Percentiles rank a stretch among this genome's conserved stretches.
phyloP scores from a whole-genome alignment of 2,888 invertebrate species.

The Branchinecta sandiegonensis region DNA sequence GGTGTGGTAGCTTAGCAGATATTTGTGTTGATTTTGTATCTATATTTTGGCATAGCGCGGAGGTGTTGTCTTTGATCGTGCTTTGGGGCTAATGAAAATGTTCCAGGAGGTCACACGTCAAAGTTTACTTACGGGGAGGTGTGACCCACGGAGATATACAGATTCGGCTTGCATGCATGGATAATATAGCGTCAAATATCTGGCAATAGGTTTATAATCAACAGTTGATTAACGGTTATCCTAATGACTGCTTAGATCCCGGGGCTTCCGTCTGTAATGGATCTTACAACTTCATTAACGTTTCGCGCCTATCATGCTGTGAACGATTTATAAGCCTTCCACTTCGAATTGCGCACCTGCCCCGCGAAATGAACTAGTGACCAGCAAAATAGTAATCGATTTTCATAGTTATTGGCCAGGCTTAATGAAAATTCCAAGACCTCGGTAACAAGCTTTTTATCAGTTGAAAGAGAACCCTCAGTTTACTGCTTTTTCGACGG shows the following conservation, averaged over 20 bases:
- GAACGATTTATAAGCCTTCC: conserved; percentile 16
- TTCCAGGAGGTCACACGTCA: too few relatives aligned
- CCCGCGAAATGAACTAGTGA: neutral
- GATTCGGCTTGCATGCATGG: neutral
- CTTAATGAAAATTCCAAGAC: neutral
- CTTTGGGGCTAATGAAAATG: too few relatives aligned
- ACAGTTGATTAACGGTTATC: conserved; percentile 16
- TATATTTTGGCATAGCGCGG: too few relatives aligned
- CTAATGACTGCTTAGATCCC: conserved; percentile 15
- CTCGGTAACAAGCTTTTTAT: too few relatives aligned
- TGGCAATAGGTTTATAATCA: conserved; percentile 15
- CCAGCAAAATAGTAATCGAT: conserved; percentile 14
- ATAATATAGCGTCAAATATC: conserved; percentile 4
- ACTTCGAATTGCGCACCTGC: conserved; percentile 7
- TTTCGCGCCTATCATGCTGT: conserved; percentile 15
- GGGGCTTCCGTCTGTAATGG: conserved; percentile 17
- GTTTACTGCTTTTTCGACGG: too few relatives aligned
- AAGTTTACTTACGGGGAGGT: too few relatives aligned
- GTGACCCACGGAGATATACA: neutral
- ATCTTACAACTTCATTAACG: conserved; percentile 15
- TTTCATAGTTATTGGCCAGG: neutral
- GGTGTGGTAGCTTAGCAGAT: too few relatives aligned
- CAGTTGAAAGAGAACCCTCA: too few relatives aligned
- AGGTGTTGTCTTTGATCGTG: too few relatives aligned
- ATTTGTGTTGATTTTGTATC: too few relatives aligned